Evolutionary conservation across 2,113 vertebrate genomes (phyloP).

Genomic region (cat (Felis catus)): DNA sequence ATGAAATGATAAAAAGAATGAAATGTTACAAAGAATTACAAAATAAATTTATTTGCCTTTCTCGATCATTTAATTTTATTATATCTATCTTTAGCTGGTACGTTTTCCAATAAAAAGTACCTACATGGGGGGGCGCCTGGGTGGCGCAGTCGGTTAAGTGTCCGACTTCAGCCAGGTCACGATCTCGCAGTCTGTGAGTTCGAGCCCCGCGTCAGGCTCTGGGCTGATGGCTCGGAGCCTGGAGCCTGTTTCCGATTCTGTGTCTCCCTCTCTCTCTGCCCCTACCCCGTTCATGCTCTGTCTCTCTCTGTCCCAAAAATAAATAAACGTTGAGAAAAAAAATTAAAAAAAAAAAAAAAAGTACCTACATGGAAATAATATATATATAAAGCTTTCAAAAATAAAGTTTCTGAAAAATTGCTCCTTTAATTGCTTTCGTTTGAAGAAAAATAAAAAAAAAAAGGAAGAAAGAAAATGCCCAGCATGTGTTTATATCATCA

Average conservation of each 20-base stretch:
- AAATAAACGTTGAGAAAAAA: no score
- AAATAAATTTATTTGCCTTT: neutral
- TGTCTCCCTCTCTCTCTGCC: no score
- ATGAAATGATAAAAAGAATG: neutral
- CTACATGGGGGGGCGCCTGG: no score
- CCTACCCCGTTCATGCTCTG: no score
- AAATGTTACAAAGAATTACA: neutral
- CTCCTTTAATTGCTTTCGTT: conserved; percentile 58
- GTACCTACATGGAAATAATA: conserved; percentile 7
- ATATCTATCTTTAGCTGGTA: neutral
- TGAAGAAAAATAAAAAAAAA: neutral
- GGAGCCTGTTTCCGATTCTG: no score
- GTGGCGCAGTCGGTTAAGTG: no score
- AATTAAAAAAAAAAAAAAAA: no score
- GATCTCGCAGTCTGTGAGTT: no score
- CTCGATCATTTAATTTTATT: conserved; percentile 19
- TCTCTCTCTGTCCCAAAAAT: no score
- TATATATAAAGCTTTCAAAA: conserved; percentile 41
- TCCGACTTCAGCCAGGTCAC: no score
- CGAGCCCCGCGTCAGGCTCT: no score
- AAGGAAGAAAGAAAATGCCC: neutral
- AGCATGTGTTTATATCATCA: conserved; percentile 50
- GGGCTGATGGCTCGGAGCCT: no score
- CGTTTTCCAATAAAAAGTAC: neutral
- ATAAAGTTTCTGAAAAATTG: neutral